phyloP scores from a whole-genome alignment of 2,797 vertebrate species.

The Manis pentadactyla region DNA sequence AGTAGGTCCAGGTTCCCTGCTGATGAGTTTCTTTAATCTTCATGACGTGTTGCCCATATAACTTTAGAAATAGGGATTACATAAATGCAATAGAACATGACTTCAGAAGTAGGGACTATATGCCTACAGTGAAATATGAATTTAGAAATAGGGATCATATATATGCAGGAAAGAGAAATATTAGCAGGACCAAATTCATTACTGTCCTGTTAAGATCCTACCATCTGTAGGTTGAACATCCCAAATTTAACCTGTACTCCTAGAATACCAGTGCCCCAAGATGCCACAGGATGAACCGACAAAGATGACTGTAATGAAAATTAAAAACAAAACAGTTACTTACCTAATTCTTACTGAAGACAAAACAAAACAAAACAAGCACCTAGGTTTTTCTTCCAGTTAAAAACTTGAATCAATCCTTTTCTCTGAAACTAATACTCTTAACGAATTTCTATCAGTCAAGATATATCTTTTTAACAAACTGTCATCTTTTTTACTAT shows the following conservation, averaged over 20 bases:
- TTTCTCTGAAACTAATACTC: constrained; percentile 12
- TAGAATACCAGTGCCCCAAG: not conserved
- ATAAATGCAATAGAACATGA: not conserved
- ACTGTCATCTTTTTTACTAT: constrained; percentile 54
- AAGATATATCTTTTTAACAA: constrained; percentile 53
- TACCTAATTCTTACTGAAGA: not conserved
- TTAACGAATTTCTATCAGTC: constrained; percentile 20
- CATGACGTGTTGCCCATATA: not conserved
- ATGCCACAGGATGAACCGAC: not conserved
- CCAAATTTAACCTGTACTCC: not conserved
- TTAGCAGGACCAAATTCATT: not conserved
- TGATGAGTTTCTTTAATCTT: constrained; percentile 40
- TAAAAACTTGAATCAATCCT: not conserved
- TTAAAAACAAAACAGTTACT: not conserved
- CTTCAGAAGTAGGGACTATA: not conserved
- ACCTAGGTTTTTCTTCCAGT: not conserved
- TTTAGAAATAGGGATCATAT: not conserved
- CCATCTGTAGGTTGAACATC: not conserved
- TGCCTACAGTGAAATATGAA: not conserved
- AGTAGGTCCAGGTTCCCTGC: not conserved
- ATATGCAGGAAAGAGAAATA: not conserved
- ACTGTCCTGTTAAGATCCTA: not conserved
- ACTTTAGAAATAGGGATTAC: not conserved
- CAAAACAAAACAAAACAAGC: not conserved
- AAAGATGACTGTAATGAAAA: not conserved